These are phyloP conservation scores for Telmatherina bonti DNA, from an alignment of 2,797 vertebrate genomes.

Conservation along the genomic window DNA sequence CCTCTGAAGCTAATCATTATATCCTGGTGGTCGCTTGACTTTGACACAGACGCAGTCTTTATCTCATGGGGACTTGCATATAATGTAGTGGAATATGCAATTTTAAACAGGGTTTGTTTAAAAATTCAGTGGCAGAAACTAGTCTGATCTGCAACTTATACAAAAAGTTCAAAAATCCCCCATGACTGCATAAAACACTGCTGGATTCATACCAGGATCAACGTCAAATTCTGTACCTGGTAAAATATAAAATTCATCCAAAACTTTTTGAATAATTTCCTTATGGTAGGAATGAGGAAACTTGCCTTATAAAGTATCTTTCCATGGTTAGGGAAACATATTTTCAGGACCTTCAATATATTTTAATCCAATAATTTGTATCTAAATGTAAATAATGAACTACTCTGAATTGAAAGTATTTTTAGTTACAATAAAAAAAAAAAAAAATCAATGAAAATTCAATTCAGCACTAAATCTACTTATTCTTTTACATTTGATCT, in stretches of 20 bases:
- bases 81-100: constrained; percentile 26
- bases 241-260: not conserved
- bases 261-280: not conserved
- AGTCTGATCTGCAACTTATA: not conserved
- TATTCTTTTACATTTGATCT: not conserved
- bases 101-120: constrained; percentile 23
- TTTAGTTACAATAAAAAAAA: not conserved
- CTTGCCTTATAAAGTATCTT: not conserved
- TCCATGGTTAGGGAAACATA: no score
- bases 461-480: not conserved
- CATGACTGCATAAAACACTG: not conserved
- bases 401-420: not conserved
- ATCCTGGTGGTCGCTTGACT: constrained; percentile 73
- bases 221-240: not conserved
- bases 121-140: constrained; percentile 23
- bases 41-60: constrained; percentile 47
- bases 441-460: not conserved
- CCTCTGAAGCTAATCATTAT: constrained; percentile 73
- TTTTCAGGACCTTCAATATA: no score
- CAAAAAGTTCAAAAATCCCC: not conserved
- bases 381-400: not conserved
- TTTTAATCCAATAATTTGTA: no score
- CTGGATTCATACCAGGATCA: not conserved
- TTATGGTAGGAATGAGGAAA: not conserved
- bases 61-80: constrained; percentile 46